Percentiles rank a stretch among this genome's conserved stretches.
phyloP scores from a whole-genome alignment of 2,113 vertebrate species.

The Xenopus tropicalis region DNA sequence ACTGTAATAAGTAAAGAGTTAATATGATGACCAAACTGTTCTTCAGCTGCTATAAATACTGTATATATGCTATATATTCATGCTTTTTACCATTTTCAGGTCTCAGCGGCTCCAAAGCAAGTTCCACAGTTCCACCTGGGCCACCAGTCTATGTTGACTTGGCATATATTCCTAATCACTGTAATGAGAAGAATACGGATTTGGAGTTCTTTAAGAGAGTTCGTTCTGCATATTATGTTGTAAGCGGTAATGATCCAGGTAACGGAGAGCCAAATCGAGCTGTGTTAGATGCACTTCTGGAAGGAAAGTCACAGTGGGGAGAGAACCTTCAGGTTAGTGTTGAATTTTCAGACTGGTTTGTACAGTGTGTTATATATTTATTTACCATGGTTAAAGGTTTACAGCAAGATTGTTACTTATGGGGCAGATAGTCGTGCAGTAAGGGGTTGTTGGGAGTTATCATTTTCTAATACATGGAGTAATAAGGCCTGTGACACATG shows the following conservation, averaged over 20 bases:
- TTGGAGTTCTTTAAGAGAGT: conserved; percentile 92
- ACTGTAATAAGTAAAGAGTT: too few species aligned
- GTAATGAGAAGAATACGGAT: conserved; percentile 94
- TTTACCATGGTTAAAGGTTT: too few species aligned
- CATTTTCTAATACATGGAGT: too few species aligned
- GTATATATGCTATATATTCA: neutral
- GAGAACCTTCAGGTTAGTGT: conserved; percentile 89
- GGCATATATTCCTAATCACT: conserved; percentile 97
- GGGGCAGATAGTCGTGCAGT: too few species aligned
- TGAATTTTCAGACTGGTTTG: too few species aligned
- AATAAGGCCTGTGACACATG: too few species aligned
- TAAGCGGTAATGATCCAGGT: conserved; percentile 88
- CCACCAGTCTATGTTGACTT: conserved; percentile 90
- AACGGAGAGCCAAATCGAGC: conserved; percentile 85
- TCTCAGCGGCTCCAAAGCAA: conserved; percentile 53
- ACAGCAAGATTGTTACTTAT: too few species aligned
- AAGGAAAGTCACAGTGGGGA: conserved; percentile 96
- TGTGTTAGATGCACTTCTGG: conserved; percentile 87
- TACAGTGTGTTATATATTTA: too few species aligned
- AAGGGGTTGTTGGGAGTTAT: too few species aligned
- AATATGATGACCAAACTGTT: too few species aligned
- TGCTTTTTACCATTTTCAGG: conserved; percentile 39
- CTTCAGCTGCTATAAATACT: too few species aligned
- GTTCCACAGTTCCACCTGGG: conserved; percentile 57
- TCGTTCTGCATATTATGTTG: conserved; percentile 91